These are phyloP conservation scores for Caenorhabditis panamensis DNA, from an alignment of 2,888 invertebrate genomes.

Conservation along the genomic window DNA sequence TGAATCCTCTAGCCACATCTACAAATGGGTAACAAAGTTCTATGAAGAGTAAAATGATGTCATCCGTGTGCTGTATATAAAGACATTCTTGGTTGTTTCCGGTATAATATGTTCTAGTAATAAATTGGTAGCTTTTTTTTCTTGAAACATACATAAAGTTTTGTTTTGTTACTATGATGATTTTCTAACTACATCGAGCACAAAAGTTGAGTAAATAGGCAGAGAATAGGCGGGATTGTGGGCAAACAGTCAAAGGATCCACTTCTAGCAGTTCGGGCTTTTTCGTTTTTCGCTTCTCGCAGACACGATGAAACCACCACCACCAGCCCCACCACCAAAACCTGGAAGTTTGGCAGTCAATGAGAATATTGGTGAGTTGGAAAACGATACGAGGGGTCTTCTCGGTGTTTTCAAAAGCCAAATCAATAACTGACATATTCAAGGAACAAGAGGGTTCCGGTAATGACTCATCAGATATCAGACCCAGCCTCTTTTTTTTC, in stretches of 20 bases:
- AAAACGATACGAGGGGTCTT: too few species aligned
- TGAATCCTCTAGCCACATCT: conserved; percentile 30
- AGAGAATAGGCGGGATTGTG: background rate
- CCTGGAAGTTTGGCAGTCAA: conserved; percentile 25
- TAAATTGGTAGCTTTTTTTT: conserved; percentile 33
- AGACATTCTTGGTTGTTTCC: background rate
- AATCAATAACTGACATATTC: too few species aligned
- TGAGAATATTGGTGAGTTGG: conserved; percentile 55
- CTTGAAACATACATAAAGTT: background rate
- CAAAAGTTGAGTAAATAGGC: conserved; percentile 38
- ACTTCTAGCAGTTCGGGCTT: conserved; percentile 10
- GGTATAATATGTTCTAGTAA: conserved; percentile 16
- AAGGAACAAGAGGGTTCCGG: background rate
- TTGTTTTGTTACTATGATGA: too few species aligned
- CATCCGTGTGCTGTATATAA: conserved; percentile 31
- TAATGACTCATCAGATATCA: conserved; percentile 5
- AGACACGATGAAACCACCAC: conserved; percentile 25
- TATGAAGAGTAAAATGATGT: background rate
- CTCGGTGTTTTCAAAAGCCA: too few species aligned
- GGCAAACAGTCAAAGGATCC: conserved; percentile 20
- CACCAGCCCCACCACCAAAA: conserved; percentile 45
- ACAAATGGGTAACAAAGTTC: conserved; percentile 37
- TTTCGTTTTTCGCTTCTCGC: too few species aligned
- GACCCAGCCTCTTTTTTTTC: conserved; percentile 7
- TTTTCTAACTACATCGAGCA: conserved; percentile 4